Percentiles rank a stretch among this genome's conserved stretches.
phyloP scores from a whole-genome alignment of 1,140 invertebrate genomes.

The Pogonognathellus flavescens region DNA sequence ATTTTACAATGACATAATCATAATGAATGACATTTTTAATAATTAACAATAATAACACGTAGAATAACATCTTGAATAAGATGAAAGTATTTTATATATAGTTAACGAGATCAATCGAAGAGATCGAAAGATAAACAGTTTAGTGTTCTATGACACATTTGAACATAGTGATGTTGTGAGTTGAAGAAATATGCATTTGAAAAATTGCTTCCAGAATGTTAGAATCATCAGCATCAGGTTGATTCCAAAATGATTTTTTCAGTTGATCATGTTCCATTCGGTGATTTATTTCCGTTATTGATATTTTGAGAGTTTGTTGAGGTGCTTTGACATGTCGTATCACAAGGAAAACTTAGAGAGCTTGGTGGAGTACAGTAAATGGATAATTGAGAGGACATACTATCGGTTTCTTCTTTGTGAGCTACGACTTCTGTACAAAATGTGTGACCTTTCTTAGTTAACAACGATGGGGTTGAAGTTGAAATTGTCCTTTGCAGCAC shows the following conservation, averaged over 20 bases:
- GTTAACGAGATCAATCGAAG: too few species aligned
- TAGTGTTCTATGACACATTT: too few species aligned
- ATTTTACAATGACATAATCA: too few species aligned
- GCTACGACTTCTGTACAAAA: conserved; percentile 25
- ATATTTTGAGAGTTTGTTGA: not conserved
- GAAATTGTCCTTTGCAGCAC: conserved; percentile 53
- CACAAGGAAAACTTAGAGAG: conserved; percentile 53
- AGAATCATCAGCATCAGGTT: too few species aligned
- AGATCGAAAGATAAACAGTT: too few species aligned
- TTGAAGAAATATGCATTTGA: not conserved
- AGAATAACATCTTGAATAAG: too few species aligned
- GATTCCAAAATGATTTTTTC: too few species aligned
- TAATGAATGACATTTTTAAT: too few species aligned
- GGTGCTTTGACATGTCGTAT: conserved; percentile 28
- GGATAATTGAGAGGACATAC: conserved; percentile 56
- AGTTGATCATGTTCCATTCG: not conserved
- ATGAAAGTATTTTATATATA: too few species aligned
- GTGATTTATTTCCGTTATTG: not conserved
- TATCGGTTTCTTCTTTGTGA: conserved; percentile 44
- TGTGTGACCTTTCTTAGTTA: conserved; percentile 11
- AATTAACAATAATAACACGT: too few species aligned
- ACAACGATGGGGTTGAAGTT: conserved; percentile 56
- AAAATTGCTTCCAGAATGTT: not conserved
- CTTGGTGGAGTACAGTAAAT: conserved; percentile 64
- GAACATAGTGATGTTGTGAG: too few species aligned